phyloP scores from a whole-genome alignment of 2,797 vertebrate species.

The Hapalemur alaotrensis region DNA sequence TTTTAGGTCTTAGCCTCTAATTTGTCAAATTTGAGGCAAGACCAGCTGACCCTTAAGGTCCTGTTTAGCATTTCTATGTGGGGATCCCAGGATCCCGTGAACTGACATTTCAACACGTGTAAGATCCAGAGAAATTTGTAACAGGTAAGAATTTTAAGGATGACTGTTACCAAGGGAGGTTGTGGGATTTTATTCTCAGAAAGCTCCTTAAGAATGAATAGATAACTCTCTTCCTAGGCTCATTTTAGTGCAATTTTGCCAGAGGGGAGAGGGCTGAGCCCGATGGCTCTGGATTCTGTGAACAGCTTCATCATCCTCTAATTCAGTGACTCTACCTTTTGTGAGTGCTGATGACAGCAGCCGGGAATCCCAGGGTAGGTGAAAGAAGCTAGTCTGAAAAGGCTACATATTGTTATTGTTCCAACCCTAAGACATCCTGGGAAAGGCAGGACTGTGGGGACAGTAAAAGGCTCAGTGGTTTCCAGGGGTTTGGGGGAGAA shows the following conservation, averaged over 20 bases:
- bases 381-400: not conserved
- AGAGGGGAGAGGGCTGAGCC: not conserved
- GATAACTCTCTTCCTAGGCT: not conserved
- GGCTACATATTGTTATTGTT: not conserved
- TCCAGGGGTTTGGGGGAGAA: not conserved
- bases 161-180: too few species aligned
- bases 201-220: not conserved
- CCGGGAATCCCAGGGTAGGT: not conserved
- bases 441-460: not conserved
- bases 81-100: not conserved
- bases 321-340: not conserved
- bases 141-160: not conserved
- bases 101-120: not conserved
- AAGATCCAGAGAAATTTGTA: not conserved
- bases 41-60: not conserved
- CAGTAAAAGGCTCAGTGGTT: accelerated
- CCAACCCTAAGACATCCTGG: not conserved
- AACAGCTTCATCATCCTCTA: not conserved
- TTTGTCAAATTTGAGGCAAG: not conserved
- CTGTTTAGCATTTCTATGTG: not conserved
- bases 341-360: not conserved
- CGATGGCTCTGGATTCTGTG: not conserved
- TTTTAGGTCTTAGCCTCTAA: not conserved
- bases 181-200: not conserved
- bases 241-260: not conserved